phyloP scores from a whole-genome alignment of 2,888 invertebrate genomes.

The Volucella bombylans region DNA sequence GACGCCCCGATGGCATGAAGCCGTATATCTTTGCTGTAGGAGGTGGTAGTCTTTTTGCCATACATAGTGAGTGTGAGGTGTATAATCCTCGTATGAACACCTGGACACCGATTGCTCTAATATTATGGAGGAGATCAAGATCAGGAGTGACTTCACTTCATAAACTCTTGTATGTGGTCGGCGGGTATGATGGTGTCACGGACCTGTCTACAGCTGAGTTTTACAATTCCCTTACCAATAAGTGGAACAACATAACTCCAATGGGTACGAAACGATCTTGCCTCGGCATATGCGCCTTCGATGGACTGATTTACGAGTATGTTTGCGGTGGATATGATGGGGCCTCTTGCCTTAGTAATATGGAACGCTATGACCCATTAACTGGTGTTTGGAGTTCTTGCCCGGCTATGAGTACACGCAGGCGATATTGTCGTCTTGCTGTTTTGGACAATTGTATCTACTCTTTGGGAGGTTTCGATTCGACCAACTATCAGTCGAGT shows the following conservation, averaged over 20 bases:
- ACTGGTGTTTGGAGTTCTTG: conserved; percentile 88
- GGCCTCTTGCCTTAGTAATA: conserved; percentile 87
- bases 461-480: conserved; percentile 88
- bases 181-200: conserved; percentile 87
- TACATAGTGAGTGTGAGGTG: conserved; percentile 88
- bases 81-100: conserved; percentile 86
- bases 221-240: conserved; percentile 86
- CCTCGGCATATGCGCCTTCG: conserved; percentile 85
- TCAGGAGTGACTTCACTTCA: conserved; percentile 87
- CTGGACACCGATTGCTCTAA: conserved; percentile 86
- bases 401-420: conserved; percentile 86
- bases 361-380: conserved; percentile 87
- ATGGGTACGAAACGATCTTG: conserved; percentile 87
- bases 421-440: conserved; percentile 87
- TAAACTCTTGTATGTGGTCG: conserved; percentile 86
- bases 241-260: conserved; percentile 86
- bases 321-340: conserved; percentile 88
- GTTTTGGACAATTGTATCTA: conserved; percentile 88
- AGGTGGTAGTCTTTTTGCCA: conserved; percentile 88
- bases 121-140: conserved; percentile 86
- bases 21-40: conserved; percentile 87
- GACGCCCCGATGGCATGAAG: conserved; percentile 86
- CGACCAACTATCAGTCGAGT: conserved; percentile 87
- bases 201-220: conserved; percentile 87
- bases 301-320: conserved; percentile 86